Evolutionary conservation across 1,140 invertebrate species (phyloP).

Genomic region (Apolygus lucorum): DNA sequence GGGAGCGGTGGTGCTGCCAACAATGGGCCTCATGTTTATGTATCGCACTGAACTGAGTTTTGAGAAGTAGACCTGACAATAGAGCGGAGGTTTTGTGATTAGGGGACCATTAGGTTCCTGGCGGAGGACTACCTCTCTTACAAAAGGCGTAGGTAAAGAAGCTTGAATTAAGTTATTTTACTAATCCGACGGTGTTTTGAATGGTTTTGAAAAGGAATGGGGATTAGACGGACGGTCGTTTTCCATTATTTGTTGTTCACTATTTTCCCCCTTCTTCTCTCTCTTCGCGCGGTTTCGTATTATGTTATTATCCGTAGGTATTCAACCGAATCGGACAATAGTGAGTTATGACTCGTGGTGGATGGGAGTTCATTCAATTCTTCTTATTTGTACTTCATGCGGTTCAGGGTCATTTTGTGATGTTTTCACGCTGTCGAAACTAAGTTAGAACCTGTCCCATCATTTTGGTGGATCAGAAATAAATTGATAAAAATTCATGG

Average conservation of each 20-base stretch:
- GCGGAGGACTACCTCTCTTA: not conserved
- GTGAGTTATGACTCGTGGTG: too few species aligned
- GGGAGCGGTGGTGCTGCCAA: not conserved
- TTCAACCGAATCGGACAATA: too few species aligned
- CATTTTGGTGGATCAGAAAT: too few species aligned
- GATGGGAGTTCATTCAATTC: too few species aligned
- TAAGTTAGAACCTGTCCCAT: too few species aligned
- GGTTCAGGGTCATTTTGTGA: too few species aligned
- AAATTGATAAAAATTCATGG: too few species aligned
- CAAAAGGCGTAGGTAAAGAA: not conserved
- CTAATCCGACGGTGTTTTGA: not conserved
- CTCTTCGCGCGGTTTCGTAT: too few species aligned
- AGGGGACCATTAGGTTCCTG: not conserved
- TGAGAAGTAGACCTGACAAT: constrained; percentile 12
- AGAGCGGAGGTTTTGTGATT: constrained; percentile 6
- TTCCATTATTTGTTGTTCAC: not conserved
- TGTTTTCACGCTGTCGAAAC: too few species aligned
- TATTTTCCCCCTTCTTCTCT: too few species aligned
- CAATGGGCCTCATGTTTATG: constrained; percentile 10
- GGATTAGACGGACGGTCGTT: not conserved
- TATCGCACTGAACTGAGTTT: constrained; percentile 1
- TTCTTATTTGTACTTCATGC: too few species aligned
- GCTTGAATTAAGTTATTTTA: constrained; percentile 11
- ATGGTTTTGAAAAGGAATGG: not conserved
- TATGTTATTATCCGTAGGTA: too few species aligned